A percentile compares a stretch with the other conserved stretches of the same genome.
Conservation (phyloP, 1,140 invertebrate genomes). For the Leptonema lineaticorne region DNA sequence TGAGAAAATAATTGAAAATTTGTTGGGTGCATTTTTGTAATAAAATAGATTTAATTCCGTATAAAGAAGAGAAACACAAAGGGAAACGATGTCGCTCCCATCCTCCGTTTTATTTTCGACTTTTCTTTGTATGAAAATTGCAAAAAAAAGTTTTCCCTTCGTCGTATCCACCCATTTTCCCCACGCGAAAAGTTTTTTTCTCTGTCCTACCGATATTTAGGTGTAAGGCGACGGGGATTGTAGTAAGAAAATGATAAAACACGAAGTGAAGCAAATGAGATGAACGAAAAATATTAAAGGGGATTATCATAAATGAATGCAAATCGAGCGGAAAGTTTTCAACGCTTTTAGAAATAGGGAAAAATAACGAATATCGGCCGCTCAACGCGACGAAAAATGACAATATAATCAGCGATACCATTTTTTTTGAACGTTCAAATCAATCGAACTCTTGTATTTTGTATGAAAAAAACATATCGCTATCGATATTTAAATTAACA, state of each 20-base stretch:
- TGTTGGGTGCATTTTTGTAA: no score
- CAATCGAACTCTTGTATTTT: no score
- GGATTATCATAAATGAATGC: constrained; percentile 42
- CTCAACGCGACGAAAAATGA: no score
- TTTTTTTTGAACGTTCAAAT: no score
- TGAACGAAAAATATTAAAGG: constrained; percentile 32
- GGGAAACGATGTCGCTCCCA: background rate
- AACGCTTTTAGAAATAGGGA: background rate
- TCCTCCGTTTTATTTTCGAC: background rate
- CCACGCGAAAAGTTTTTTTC: background rate
- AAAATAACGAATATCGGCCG: background rate
- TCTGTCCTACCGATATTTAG: background rate
- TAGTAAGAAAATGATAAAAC: constrained; percentile 20
- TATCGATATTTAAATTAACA: no score
- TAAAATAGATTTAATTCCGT: constrained; percentile 4
- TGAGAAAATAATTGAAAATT: no score
- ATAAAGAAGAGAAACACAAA: constrained; percentile 23
- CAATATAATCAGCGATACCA: no score
- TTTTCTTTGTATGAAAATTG: constrained; percentile 21
- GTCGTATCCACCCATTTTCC: constrained; percentile 1
- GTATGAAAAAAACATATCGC: no score
- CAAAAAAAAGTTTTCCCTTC: constrained; percentile 17
- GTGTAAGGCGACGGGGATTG: background rate
- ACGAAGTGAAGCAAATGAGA: constrained; percentile 35
- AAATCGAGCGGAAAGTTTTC: constrained; percentile 40